Percentiles rank a stretch among this genome's conserved stretches.
Conservation (phyloP, 1,140 invertebrate genomes). For the Drosophila truncata region DNA sequence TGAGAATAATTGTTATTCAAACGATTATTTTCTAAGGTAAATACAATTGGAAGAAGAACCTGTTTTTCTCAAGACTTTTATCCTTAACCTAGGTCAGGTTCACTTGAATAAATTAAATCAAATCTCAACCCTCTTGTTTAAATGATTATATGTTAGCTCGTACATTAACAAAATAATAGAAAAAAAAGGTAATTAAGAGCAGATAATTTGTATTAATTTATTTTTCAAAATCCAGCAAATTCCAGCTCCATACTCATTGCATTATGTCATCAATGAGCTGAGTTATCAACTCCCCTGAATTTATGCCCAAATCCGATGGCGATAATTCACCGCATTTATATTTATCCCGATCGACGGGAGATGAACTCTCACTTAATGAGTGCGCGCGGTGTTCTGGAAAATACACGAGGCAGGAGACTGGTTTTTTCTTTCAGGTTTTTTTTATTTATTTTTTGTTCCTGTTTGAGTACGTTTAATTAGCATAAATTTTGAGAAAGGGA, state of each 20-base stretch:
- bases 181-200: background rate
- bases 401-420: constrained; percentile 15
- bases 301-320: constrained; percentile 9
- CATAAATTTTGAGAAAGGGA: constrained; percentile 52
- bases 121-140: background rate
- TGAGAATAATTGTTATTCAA: background rate
- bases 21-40: background rate
- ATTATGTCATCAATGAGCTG: constrained; percentile 35
- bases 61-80: constrained; percentile 1
- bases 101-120: constrained; percentile 1
- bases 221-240: background rate
- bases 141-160: background rate
- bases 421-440: constrained; percentile 24
- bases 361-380: constrained; percentile 55
- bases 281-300: constrained; percentile 10
- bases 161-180: background rate
- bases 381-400: constrained; percentile 31
- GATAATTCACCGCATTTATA: constrained; percentile 41
- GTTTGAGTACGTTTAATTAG: constrained; percentile 53
- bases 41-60: constrained; percentile 2
- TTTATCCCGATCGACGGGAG: constrained; percentile 25
- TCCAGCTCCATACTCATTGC: constrained; percentile 10
- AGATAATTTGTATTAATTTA: background rate
- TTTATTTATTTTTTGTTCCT: constrained; percentile 46
- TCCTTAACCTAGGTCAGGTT: constrained; percentile 11